Evolutionary conservation across 2,888 invertebrate genomes (phyloP), one percentile per base, ranked within the genome.

Genomic region (Cordylochernes scorpioides): DNA sequence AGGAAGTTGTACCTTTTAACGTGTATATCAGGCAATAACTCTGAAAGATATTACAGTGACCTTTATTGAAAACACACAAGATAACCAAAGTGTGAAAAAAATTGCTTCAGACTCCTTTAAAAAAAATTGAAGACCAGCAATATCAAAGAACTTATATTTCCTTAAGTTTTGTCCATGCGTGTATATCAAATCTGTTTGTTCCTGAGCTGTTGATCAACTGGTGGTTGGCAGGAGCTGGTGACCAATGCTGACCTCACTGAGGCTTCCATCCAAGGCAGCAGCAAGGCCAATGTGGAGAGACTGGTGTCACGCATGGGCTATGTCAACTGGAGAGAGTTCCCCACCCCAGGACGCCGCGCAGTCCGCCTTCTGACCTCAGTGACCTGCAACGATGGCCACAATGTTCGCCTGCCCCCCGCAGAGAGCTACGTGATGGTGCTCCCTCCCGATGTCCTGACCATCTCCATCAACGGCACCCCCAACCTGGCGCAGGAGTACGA

Each of bases 291-390:
- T 50, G 66, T 88, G 41, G 84, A 86, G 54, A 39, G 41, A 18
- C 25, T 40, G 27, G 62, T 84, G 36, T 67, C 75, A 5, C 69
- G 73, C 47, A 70, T 94, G 42, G 72, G 82, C 28, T 94, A 94
- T 55, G 71, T 74, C 6, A 94, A 94, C 56, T 69, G 72, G 9
- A 65, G 86, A 32, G 68, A 72, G 44, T 78, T 72, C 58, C 88
- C 91, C 10, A 86, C 86, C n/a, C 82, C 88, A 4, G 94, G 91
- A 4, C 61, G 88, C 4, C 61, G 94, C 15, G 82, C 78, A 49
- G 63, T 84, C 46, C 67, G 68, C 42, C 60, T 86, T 9, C 66
- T 68, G 24, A 80, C 82, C 3, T 68, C 69, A 34, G 68, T 84
- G 42, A 64, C 62, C 67, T 77, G 77, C 49, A 68, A 70, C 46